Evolutionary conservation across 2,113 vertebrate genomes (phyloP).

Genomic region (Melanocharis versteri): DNA sequence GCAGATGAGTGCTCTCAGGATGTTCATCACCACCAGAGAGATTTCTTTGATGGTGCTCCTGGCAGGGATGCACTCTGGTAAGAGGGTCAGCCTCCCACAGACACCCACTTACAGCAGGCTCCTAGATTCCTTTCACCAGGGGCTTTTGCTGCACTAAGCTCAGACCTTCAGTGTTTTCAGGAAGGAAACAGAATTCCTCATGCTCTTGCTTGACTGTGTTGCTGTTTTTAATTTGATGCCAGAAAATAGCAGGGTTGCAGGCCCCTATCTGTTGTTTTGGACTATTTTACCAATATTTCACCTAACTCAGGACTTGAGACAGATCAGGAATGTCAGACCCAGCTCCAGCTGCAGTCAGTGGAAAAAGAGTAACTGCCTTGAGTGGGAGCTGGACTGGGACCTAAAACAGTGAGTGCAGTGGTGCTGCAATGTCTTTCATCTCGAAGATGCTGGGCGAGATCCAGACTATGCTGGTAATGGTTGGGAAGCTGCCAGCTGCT

Average conservation of each 20-base stretch:
- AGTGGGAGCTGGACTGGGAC: conserved; percentile 31
- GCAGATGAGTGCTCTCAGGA: not conserved
- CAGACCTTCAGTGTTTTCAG: not conserved
- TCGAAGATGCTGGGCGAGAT: conserved; percentile 23
- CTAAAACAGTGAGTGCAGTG: conserved; percentile 20
- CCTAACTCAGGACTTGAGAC: not conserved
- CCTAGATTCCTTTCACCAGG: not conserved
- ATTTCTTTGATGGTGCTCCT: not conserved
- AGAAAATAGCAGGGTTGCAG: not conserved
- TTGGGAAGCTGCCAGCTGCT: conserved; percentile 41
- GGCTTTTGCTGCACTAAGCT: not conserved
- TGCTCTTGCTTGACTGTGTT: not conserved
- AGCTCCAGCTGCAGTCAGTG: conserved; percentile 15
- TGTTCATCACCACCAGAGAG: not conserved
- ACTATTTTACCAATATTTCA: not conserved
- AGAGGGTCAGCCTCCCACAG: not conserved
- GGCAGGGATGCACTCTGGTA: not conserved
- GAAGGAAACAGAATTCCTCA: not conserved
- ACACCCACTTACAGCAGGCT: not conserved
- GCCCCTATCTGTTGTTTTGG: not conserved
- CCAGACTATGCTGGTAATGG: conserved; percentile 50
- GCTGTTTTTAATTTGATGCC: not conserved
- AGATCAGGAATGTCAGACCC: not conserved
- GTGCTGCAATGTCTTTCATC: conserved; percentile 34
- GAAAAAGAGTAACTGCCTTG: conserved; percentile 2